Percentiles rank a stretch among this genome's conserved stretches.
These are phyloP conservation scores for Myanophis thanlyinensis DNA, from an alignment of 2,113 vertebrate genomes.

Conservation along the genomic window DNA sequence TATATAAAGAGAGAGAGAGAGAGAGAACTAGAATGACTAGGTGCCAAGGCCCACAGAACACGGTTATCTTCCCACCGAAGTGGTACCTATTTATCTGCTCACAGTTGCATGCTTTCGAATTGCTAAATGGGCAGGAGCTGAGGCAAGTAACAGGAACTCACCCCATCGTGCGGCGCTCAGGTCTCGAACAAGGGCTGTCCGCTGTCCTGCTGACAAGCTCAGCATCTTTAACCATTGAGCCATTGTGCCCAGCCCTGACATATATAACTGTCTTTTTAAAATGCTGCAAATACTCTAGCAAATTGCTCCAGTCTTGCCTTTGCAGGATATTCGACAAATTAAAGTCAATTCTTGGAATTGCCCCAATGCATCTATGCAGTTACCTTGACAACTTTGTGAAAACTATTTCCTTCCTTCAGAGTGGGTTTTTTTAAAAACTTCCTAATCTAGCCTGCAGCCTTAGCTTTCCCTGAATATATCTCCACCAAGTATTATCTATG, in stretches of 20 bases:
- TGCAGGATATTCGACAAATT: neutral
- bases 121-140: no score
- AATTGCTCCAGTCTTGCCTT: neutral
- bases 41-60: no score
- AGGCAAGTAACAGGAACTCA: no score
- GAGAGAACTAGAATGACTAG: no score
- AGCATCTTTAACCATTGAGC: no score
- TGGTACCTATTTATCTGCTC: no score
- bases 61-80: no score
- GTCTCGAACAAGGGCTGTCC: no score
- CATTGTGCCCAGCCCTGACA: neutral
- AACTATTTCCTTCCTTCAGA: neutral
- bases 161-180: rapidly evolving
- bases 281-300: neutral
- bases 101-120: no score
- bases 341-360: neutral
- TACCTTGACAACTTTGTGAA: neutral
- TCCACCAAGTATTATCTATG: neutral
- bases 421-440: neutral
- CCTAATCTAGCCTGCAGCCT: neutral
- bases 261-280: neutral
- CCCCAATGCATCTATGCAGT: neutral
- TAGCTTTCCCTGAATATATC: neutral
- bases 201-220: no score
- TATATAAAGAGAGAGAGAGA: no score